Evolutionary conservation across 2,113 vertebrate genomes (phyloP), one percentile per base, ranked within the genome.

Genomic region (Pavo muticus): DNA sequence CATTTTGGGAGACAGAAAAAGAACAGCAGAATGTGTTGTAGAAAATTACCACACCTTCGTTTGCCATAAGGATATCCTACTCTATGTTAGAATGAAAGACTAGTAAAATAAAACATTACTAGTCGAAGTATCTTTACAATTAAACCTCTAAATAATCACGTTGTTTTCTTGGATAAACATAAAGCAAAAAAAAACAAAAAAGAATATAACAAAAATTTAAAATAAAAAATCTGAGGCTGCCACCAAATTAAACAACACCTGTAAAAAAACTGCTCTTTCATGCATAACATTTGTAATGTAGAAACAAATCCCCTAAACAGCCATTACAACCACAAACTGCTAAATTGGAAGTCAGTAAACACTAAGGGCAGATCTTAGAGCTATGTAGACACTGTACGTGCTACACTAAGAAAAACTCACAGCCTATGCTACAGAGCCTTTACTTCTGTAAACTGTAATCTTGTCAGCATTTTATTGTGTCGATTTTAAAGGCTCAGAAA

Each of bases 401-500:
- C 81, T 77, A 88, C 57, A 56, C 44, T 48, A 45, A 68, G 54
- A 60, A 81, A 90, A 86, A 35, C 10, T 77, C 13, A 45, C 0
- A 68, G 29, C 14, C 24, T 81, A 65, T 78, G 32, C 5, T 88
- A 94, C 87, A 63, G 24, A 94, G 63, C 19, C 45, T 59, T 74
- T 83, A 71, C 86, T 94, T 96, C 84, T 39, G 9, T 37, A 39
- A 57, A n/a, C 15, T 85, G 9, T 83, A 79, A 83, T 82, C 44
- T 76, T 13, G 3, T 73, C 63, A 57, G 44, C 24, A 40, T 56
- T 96, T 96, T 79, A 54, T 59, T 85, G 15, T 68, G 59, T 69
- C 84, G 42, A 91, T 84, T 90, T 71, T 91, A 86, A 69, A 86
- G 73, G n/a, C n/a, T 88, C 50, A 80, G 50, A 83, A 91, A 60